Evolutionary conservation across 2,113 vertebrate species (phyloP).

Genomic region (Octodon degus): DNA sequence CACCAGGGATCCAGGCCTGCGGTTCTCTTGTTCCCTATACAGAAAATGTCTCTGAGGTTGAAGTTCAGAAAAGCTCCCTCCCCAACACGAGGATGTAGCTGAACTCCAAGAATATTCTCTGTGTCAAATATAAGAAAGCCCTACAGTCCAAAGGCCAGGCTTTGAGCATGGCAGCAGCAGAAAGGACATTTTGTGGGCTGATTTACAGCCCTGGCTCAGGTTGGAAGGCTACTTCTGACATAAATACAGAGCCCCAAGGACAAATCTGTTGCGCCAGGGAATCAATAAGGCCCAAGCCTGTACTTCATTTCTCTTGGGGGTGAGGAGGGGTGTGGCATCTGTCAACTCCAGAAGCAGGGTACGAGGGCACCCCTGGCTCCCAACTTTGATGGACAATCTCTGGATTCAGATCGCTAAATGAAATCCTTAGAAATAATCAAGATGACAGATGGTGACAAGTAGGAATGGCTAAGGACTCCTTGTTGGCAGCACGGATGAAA

Average conservation of each 20-base stretch:
- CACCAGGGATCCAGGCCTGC: not conserved
- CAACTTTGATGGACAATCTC: not conserved
- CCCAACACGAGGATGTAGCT: not conserved
- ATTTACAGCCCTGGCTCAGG: conserved; percentile 12
- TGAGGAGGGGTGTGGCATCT: not conserved
- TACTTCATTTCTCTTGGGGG: conserved; percentile 51
- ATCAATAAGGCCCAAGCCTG: conserved; percentile 35
- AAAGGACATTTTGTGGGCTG: conserved; percentile 3
- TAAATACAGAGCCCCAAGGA: conserved; percentile 63
- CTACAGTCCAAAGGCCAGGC: not conserved
- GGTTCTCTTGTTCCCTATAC: not conserved
- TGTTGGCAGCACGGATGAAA: not conserved
- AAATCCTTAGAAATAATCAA: conserved; percentile 63
- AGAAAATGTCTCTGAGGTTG: conserved; percentile 13
- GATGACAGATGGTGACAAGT: conserved; percentile 55
- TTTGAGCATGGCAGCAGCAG: not conserved
- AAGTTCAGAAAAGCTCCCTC: not conserved
- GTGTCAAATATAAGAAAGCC: not conserved
- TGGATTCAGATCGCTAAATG: conserved; percentile 55
- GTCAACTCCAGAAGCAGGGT: conserved; percentile 43
- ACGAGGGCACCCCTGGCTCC: conserved; percentile 23
- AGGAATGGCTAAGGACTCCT: conserved; percentile 4
- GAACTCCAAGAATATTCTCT: conserved; percentile 13
- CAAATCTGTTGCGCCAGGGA: conserved; percentile 44
- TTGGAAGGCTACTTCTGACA: conserved; percentile 68